Evolutionary conservation across 2,113 vertebrate genomes (phyloP), one percentile per base, ranked within the genome.

Genomic region (Ciconia boyciana): DNA sequence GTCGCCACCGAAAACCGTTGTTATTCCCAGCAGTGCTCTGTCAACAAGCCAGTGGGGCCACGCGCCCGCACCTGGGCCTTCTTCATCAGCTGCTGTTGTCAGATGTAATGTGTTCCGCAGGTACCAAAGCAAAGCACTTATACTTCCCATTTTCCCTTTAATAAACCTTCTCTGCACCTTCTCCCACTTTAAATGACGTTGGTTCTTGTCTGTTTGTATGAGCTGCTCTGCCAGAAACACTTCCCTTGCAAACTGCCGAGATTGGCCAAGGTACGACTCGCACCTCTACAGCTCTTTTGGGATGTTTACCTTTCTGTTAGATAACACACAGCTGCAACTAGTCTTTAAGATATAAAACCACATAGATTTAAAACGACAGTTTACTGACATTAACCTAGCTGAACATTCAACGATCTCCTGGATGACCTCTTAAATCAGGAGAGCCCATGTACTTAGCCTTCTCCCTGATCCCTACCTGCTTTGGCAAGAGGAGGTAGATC

Each of bases 1-100:
- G 92, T 97, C 96, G 94, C 82, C 71, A 52, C 43, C 25, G 46
- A 86, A 65, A 84, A 49, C 52, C 13, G 36, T 49, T 66, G 91
- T 68, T 69, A 61, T 6, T 96, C 81, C 77, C 92, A 92, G 87
- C 85, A 86, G 71, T 12, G 80, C 78, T 87, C 91, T 31, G 66
- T 70, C 96, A 96, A 92, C 86, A 60, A 76, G 36, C 44, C 81
- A 31, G 79, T 34, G 65, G 49, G 79, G 74, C 70, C 74, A 76
- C 7, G 5, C 2, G 7, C 64, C 87, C 7, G 0, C 83, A 49
- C 81, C 62, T 41, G 68, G 83, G 43, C 62, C 46, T 41, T 34
- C 89, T 57, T 15, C 66, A 93, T 91, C 84, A 49, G 60, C 60
- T 44, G 84, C 90, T 87, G 19, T 44, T 80, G 76, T 80, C 75